phyloP scores from a whole-genome alignment of 2,797 vertebrate species.

The Meriones psammophilus region DNA sequence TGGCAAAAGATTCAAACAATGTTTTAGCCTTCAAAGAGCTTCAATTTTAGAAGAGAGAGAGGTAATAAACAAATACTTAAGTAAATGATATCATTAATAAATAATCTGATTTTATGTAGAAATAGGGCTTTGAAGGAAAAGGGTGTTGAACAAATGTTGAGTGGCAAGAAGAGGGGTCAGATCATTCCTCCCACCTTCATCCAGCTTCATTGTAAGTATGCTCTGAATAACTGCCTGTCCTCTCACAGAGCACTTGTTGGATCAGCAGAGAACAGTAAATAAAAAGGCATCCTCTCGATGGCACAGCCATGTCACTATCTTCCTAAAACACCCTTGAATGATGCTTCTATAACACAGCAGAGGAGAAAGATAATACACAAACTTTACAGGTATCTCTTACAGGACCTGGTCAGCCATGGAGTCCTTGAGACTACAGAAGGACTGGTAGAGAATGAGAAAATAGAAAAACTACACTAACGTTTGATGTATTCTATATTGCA shows the following conservation, averaged over 20 bases:
- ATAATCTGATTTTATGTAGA: background rate
- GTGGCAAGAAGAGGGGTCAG: too few species aligned
- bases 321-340: background rate
- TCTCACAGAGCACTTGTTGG: background rate
- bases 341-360: background rate
- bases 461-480: constrained; percentile 23
- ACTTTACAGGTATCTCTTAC: background rate
- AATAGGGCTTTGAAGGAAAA: background rate
- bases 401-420: background rate
- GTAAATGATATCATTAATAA: background rate
- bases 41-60: background rate
- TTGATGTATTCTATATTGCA: background rate
- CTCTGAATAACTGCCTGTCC: background rate
- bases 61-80: background rate
- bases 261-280: background rate
- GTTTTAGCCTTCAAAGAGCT: constrained; percentile 29
- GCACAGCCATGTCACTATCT: background rate
- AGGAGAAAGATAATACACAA: background rate
- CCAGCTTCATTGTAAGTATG: background rate
- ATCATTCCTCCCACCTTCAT: background rate
- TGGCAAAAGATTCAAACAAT: background rate
- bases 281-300: background rate
- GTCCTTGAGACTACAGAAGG: background rate
- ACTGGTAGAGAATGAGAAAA: background rate
- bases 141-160: background rate